Conservation (phyloP, 37 sponge, comb jelly and placozoan species). For the Cliona cf. orientalis region DNA sequence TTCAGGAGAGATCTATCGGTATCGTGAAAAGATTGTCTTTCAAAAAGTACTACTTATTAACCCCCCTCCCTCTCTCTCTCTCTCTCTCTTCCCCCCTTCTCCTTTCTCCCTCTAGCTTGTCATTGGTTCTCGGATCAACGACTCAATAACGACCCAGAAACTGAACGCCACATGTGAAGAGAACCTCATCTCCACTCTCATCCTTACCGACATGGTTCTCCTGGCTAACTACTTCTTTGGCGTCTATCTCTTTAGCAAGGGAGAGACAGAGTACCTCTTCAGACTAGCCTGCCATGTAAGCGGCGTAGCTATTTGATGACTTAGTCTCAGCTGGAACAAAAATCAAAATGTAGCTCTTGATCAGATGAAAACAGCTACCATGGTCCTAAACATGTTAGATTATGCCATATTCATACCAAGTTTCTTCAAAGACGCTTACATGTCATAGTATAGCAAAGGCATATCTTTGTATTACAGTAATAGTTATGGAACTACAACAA, state of each 20-base stretch:
- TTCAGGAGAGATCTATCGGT: conserved; percentile 48
- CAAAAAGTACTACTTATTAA: not conserved
- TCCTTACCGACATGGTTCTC: conserved; percentile 47
- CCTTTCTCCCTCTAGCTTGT: not conserved
- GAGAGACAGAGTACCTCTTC: conserved; percentile 65
- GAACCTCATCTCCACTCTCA: conserved; percentile 28
- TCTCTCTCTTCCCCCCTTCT: no score
- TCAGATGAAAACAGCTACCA: no score
- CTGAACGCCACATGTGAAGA: conserved; percentile 31
- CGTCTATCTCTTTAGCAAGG: conserved; percentile 48
- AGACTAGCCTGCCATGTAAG: conserved; percentile 38
- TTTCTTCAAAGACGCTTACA: no score
- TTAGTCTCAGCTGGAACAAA: no score
- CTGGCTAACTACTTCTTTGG: conserved; percentile 61
- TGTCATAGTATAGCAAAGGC: no score
- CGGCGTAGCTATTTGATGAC: not conserved
- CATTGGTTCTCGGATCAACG: not conserved
- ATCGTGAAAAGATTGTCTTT: not conserved
- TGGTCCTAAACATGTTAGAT: no score
- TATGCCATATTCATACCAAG: no score
- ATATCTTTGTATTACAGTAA: no score
- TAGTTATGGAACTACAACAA: no score
- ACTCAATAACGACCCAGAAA: no score
- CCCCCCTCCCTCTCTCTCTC: not conserved
- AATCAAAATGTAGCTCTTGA: no score